These are phyloP conservation scores for Oophaga sylvatica DNA, from an alignment of 2,797 vertebrate species.

Conservation along the genomic window DNA sequence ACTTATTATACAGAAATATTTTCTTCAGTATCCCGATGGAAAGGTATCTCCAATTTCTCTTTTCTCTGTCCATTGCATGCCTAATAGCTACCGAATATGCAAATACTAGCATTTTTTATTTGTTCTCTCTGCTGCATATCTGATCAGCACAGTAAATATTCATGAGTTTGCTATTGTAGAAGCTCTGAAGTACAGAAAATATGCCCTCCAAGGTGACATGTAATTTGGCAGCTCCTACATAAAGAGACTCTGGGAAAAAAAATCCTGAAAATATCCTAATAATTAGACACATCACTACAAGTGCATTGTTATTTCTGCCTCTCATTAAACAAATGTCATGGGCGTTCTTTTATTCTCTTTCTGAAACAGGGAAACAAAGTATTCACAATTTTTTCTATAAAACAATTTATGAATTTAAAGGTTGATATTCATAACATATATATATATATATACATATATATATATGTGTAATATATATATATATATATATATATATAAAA, in stretches of 20 bases:
- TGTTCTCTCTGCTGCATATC: constrained; percentile 69
- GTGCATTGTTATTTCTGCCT: constrained; percentile 60
- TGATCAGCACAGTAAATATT: constrained; percentile 74
- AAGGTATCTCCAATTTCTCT: constrained; percentile 67
- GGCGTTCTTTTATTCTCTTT: constrained; percentile 54
- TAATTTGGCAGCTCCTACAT: constrained; percentile 65
- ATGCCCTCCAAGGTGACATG: constrained; percentile 67
- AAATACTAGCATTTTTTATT: constrained; percentile 69
- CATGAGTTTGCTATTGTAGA: constrained; percentile 71
- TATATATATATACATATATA: too few relatives aligned
- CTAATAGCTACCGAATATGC: constrained; percentile 70
- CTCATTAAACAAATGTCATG: constrained; percentile 64
- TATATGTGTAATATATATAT: constrained; percentile 28
- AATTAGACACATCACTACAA: constrained; percentile 63
- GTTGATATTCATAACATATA: too few relatives aligned
- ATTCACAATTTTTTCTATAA: constrained; percentile 51
- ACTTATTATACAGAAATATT: constrained; percentile 75
- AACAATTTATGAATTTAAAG: constrained; percentile 34
- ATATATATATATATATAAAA: constrained; percentile 10
- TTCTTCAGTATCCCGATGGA: constrained; percentile 69
- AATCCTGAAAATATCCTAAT: constrained; percentile 62
- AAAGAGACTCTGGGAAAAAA: constrained; percentile 65
- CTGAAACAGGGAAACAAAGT: constrained; percentile 47
- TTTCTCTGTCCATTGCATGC: constrained; percentile 66
- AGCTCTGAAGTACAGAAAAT: constrained; percentile 68